Evolutionary conservation across 1,140 invertebrate species (phyloP), one percentile per base, ranked within the genome.

Genomic region (Drosophila jambulina): DNA sequence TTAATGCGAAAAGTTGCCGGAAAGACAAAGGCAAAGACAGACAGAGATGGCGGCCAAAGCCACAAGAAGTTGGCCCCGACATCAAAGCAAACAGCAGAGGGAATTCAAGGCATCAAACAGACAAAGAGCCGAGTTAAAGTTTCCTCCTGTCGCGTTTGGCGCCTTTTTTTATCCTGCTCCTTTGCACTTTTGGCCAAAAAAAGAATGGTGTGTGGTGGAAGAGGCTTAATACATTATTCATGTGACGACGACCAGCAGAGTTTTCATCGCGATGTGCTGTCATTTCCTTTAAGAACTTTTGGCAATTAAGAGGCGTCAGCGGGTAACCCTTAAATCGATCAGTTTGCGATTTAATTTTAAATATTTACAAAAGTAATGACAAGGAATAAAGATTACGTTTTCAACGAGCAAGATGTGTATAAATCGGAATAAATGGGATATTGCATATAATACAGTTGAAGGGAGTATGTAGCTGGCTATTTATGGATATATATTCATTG

Each of bases 1-100:
- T 88, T 88, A 88, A 88, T 88, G 84, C 81, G 65, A 75, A 84
- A 88, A 88, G 80, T 88, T 88, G 57, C 19, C 70, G 48, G 54
- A 59, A 53, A 80, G 76, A 79, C 75, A 79, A 79, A 79, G 76
- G 59, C 68, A 51, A 65, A 72, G 10, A 19, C 27, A 42, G 67
- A 63, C 63, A 65, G 49, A 62, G 36, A 61, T 48, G 25, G 45
- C 43, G 59, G 54, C 48, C 58, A 75, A 75, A 82, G 36, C 82
- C 82, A 43, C 78, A 78, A 68, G 64, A 82, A 86, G 76, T 71
- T 84, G 53, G 58, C 58, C 49, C 72, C 70, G 63, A 72, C 79
- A 67, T 68, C 82, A 82, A 82, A 76, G 82, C 79, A 87, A 86
- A 86, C 60, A 87, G 36, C 57, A 49, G 58, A 48, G 43, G 51